Base-by-base conservation (phyloP, 2,113 vertebrate species). In the Gavia stellata region DNA sequence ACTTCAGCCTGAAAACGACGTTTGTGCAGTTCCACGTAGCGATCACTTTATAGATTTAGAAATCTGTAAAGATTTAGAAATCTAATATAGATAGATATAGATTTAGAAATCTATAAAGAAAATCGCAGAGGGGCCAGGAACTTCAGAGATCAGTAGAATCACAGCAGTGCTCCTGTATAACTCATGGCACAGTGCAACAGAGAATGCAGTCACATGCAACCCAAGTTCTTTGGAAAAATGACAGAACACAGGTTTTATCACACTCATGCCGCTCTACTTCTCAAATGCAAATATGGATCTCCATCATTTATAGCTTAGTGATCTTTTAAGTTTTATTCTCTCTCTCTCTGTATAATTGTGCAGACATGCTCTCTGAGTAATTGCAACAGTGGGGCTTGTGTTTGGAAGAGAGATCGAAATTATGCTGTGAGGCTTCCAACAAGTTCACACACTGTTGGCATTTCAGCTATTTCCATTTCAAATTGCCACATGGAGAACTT, bases 211-310 rank as follows among this genome's bases (percentile, higher is more conserved):
- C 71, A 70, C 26, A 81, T 0, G 0, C 24, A 50, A 66, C 66
- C 24, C 52, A n/a, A 42, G 83, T 96, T 81, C 42, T 93, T 75
- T 62, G 61, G 49, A 58, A 93, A 81, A 58, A 85, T 55, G 66
- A 68, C 0, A 11, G 80, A 90, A 94, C 81, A 73, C 42, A 77
- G 36, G 29, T 63, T 95, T 92, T 82, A 72, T 79, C 52, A 83
- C 52, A 81, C 0, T 0, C 58, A 31, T 33, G 25, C 17, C 3
- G 3, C 31, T 95, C 59, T 63, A 38, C 38, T 86, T 93, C 95
- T 96, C 55, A 94, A 94, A 96, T 89, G 92, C 62, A 96, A 93
- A 96, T 89, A n/a, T 36, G 17, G 25, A 71, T 86, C 63, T 93
- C 77, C 80, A 92, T 91, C 85, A 87, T 95, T 94, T 92, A 91